Base-by-base conservation (phyloP, 2,888 invertebrate genomes). In the Pseudococcus viburni region DNA sequence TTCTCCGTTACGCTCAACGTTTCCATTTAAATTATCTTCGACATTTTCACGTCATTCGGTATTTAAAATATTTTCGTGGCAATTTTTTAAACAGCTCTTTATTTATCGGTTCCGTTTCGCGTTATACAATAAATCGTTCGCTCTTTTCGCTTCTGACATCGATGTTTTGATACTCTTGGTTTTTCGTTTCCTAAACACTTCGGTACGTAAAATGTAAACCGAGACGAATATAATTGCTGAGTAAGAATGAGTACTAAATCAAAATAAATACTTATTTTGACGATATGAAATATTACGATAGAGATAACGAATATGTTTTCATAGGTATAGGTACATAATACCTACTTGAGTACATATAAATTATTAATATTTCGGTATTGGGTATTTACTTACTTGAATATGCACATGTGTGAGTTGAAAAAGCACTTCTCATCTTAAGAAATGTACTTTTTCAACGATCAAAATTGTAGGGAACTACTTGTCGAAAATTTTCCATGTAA, bases 1-100 rank as follows among this genome's bases (percentile, higher is more conserved):
- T 73, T 73, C 68, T 73, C 9, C 68, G 33, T 73, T 73, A 73
- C 68, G 68, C 12, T 22, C 22, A 73, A 73, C 68, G 68, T 73
- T 33, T 73, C 42, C 80, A 46, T 80, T 42, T 80, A 42, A 80
- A 80, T 80, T 42, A 80, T 42, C n/a, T 80, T 42, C 39, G 80
- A 80, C 42, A 80, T 80, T 42, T 80, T 42, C 80, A 42, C 80
- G 80, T 80, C 80, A 42, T 80, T 80, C 42, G 26, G 26, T 42
- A 26, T 42, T 80, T 80, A 39, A 73, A 73, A 73, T 80, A 80
- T 80, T 80, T 80, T 80, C 42, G n/a, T 80, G 15, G 9, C 42
- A 46, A 80, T 80, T 80, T 80, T 26, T 42, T 80, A 12, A 39
- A 80, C 80, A 80, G 80, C n/a, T 80, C 59, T 39, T n/a, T 80